Evolutionary conservation across 2,888 invertebrate species (phyloP).

Genomic region (Agrochola lychnidis): DNA sequence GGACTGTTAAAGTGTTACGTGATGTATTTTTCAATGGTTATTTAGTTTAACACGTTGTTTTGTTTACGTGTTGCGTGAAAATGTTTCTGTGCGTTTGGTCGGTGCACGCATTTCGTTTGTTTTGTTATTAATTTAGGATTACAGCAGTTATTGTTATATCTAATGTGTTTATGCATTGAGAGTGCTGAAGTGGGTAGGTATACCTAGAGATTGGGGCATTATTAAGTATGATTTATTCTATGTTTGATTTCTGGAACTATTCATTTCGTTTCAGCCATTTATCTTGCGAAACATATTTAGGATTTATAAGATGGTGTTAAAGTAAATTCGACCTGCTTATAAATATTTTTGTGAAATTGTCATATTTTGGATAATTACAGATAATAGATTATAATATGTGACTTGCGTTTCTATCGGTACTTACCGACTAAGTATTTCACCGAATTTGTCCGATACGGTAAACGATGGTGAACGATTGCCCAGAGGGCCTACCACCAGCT

Average conservation of each 20-base stretch:
- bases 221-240: neutral
- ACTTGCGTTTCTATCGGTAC: neutral
- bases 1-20: conserved; percentile 61
- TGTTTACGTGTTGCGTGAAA: conserved; percentile 70
- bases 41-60: conserved; percentile 64
- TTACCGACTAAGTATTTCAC: neutral
- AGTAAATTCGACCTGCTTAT: neutral
- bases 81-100: conserved; percentile 67
- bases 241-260: neutral
- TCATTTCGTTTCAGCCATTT: neutral
- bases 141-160: conserved; percentile 72
- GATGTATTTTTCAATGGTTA: conserved; percentile 63
- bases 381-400: neutral
- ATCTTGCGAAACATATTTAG: neutral
- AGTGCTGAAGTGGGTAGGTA: conserved; percentile 58
- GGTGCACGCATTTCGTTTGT: conserved; percentile 73
- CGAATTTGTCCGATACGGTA: too few species aligned
- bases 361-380: neutral
- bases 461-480: neutral
- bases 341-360: neutral
- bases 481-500: too few species aligned
- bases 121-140: conserved; percentile 76
- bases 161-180: conserved; percentile 72
- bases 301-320: too few species aligned
- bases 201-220: conserved; percentile 23